These are phyloP conservation scores for Heteromormyrus szaboi DNA, from an alignment of 2,797 vertebrate species.

Conservation along the genomic window DNA sequence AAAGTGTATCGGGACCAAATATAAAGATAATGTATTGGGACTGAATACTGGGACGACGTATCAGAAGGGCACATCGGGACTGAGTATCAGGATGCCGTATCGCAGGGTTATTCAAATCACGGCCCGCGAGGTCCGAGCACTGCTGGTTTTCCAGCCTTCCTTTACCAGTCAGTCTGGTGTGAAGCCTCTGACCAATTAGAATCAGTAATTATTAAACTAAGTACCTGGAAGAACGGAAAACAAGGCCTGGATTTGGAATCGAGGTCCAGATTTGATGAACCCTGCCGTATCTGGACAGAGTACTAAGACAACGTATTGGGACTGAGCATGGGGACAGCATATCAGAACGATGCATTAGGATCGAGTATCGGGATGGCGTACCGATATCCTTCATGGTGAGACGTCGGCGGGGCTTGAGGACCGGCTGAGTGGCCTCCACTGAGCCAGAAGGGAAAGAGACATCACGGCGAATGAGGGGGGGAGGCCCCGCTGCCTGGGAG, in stretches of 20 bases:
- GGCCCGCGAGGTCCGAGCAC: too few relatives aligned
- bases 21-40: background rate
- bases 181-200: too few relatives aligned
- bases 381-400: slow-evolving; percentile 98
- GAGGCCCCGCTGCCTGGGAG: slow-evolving; percentile 79
- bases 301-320: background rate
- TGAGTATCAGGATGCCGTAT: too few relatives aligned
- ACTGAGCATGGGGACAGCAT: background rate
- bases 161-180: too few relatives aligned
- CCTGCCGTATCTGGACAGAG: too few relatives aligned
- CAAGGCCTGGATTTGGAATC: too few relatives aligned
- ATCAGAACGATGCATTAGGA: background rate
- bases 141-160: too few relatives aligned
- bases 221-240: too few relatives aligned
- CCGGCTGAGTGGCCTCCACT: slow-evolving; percentile 85
- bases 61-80: background rate
- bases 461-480: slow-evolving; percentile 85
- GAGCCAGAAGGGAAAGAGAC: slow-evolving; percentile 92
- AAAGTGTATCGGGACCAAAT: background rate
- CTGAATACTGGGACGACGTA: background rate
- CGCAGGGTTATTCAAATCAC: too few relatives aligned
- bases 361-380: slow-evolving; percentile 45
- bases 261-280: too few relatives aligned
- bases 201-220: too few relatives aligned
- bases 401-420: slow-evolving; percentile 83